Base-by-base conservation (phyloP, 2,888 invertebrate species). In the Meteorus cinctellus region DNA sequence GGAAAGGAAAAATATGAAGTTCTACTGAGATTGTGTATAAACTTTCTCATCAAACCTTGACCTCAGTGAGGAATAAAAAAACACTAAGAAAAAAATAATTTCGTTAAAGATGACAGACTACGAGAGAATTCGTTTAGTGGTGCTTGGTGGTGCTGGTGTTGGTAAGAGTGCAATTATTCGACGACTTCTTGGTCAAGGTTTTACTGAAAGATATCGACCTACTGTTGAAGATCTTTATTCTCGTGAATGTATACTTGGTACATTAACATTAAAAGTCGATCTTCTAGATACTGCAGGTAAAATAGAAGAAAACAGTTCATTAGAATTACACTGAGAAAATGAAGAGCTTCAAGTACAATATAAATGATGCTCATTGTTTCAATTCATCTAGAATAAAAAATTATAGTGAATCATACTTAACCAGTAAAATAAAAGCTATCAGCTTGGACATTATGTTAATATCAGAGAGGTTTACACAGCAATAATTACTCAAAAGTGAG, bases 221-320 rank as follows among this genome's bases (percentile, higher is more conserved):
- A 97, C 97, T 16, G 95, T 97, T 45, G 97, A 97, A 88, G 97
- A 97, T 89, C 92, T 97, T 34, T 96, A 96, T 90, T 96, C 95
- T 85, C 92, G 95, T 76, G 96, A 96, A 89, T 97, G 95, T 88
- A 94, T 95, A 85, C 91, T 96, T 76, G 95, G 95, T 60, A 92
- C 93, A 41, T 92, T 94, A 81, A 94, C 94, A 14, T 91, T 96
- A 62, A 95, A 95, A 91, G 93, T 93, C 84, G 89, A 89, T 65
- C 86, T 89, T 0, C 78, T 89, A 65, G 89, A 89, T 41, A 89
- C 89, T n/a, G 88, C 89, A 34, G 89, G 89, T 89, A 77, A 82
- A 78, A 41, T 48, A 48, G 65, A 31, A 19, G 14, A 2, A 16
- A 19, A 24, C 24, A 16, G 19, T 16, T 51, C 19, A 31, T 31